phyloP scores from a whole-genome alignment of 2,888 invertebrate genomes.

The Dicycla oo region DNA sequence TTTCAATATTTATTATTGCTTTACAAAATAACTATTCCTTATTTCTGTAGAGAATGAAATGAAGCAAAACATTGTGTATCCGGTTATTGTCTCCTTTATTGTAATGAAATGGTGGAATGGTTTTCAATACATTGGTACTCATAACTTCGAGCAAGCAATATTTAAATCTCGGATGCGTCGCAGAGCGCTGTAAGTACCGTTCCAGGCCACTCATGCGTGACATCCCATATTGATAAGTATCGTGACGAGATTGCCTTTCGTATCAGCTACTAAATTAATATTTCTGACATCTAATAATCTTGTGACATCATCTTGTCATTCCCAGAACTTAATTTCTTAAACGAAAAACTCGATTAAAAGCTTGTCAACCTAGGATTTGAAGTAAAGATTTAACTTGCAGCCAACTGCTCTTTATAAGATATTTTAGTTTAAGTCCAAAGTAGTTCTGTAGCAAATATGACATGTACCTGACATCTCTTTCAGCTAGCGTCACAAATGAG shows the following conservation, averaged over 20 bases:
- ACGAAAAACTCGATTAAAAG: slow-evolving; percentile 3
- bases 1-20: slow-evolving; percentile 40
- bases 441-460: slow-evolving; percentile 6
- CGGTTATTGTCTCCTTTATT: slow-evolving; percentile 42
- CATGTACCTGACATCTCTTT: background rate
- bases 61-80: slow-evolving; percentile 16
- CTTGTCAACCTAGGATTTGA: background rate
- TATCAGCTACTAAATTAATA: slow-evolving; percentile 7
- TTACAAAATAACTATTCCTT: slow-evolving; percentile 19
- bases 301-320: slow-evolving; percentile 14
- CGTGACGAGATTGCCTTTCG: slow-evolving; percentile 21
- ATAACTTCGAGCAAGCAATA: slow-evolving; percentile 20
- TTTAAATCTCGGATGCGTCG: slow-evolving; percentile 35
- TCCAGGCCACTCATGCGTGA: slow-evolving; percentile 21
- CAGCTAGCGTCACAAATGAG: slow-evolving; percentile 4
- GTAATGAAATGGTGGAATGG: slow-evolving; percentile 28
- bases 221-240: slow-evolving; percentile 23
- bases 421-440: slow-evolving; percentile 9
- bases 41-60: slow-evolving; percentile 22
- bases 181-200: background rate
- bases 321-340: background rate
- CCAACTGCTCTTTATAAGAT: background rate
- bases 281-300: background rate
- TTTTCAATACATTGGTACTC: background rate
- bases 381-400: background rate